These are phyloP conservation scores for Pogonomyrmex barbatus DNA, from an alignment of 1,140 invertebrate species.

Conservation along the genomic window DNA sequence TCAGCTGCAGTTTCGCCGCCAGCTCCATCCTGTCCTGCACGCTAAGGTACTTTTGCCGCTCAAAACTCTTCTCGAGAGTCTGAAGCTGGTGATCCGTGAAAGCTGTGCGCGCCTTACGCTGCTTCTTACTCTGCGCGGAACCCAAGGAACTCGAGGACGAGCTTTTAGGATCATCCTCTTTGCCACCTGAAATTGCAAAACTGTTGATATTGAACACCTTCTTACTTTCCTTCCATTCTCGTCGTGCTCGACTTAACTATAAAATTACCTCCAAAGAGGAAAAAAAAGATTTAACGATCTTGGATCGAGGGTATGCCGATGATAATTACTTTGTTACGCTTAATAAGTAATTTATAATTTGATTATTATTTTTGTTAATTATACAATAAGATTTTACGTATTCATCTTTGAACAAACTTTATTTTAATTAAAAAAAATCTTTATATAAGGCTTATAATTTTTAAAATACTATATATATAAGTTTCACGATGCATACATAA, in stretches of 20 bases:
- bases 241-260: background rate
- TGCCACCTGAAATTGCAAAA: conserved; percentile 81
- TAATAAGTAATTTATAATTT: conserved; percentile 17
- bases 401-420: background rate
- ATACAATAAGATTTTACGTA: background rate
- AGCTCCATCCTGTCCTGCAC: conserved; percentile 99
- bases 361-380: background rate
- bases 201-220: conserved; percentile 37
- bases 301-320: no score
- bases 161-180: conserved; percentile 84
- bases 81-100: conserved; percentile 99
- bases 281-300: background rate
- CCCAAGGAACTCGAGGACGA: conserved; percentile 87
- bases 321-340: background rate
- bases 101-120: conserved; percentile 98
- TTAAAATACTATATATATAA: background rate
- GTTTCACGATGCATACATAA: background rate
- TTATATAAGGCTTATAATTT: background rate
- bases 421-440: background rate
- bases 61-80: conserved; percentile 98
- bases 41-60: conserved; percentile 98
- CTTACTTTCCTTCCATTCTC: background rate
- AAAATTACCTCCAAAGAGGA: background rate
- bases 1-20: conserved; percentile 97
- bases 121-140: conserved; percentile 92